Evolutionary conservation across 53 echinoderm and acorn worm genomes (phyloP).

Genomic region (Stichopus horrens): DNA sequence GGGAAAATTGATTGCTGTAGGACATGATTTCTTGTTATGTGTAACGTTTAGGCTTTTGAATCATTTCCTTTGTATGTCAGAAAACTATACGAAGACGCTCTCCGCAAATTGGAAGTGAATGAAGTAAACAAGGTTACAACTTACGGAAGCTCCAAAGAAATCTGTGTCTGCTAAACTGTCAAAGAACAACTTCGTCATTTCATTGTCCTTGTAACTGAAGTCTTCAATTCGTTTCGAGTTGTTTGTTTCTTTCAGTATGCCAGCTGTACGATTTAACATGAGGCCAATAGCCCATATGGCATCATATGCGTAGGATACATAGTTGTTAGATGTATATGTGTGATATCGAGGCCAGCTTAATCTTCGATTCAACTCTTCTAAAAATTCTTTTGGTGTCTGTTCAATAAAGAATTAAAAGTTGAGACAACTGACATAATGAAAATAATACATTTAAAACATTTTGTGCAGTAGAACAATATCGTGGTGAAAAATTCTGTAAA

Average conservation of each 20-base stretch:
- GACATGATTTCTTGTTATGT: no score
- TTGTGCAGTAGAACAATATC: no score
- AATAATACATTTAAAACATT: no score
- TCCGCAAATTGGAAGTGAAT: no score
- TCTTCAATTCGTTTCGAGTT: background rate
- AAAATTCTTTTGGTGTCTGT: slow-evolving; percentile 27
- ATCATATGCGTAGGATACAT: slow-evolving; percentile 7
- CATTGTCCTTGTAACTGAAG: slow-evolving; percentile 6
- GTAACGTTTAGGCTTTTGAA: no score
- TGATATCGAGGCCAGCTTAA: background rate
- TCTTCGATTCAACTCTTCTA: background rate
- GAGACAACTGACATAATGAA: no score
- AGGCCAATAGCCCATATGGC: slow-evolving; percentile 19
- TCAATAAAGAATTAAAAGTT: background rate
- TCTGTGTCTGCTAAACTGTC: background rate
- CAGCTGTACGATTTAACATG: slow-evolving; percentile 13
- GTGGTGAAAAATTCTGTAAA: no score
- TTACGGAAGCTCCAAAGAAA: slow-evolving; percentile 26
- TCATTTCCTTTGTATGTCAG: no score
- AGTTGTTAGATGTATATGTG: slow-evolving; percentile 2
- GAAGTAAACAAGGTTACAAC: background rate
- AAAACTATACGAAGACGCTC: no score
- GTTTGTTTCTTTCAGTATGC: background rate
- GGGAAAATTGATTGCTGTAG: no score
- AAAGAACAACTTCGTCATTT: slow-evolving; percentile 7